These are phyloP conservation scores for Thyatira batis DNA, from an alignment of 2,888 invertebrate species.

Conservation along the genomic window DNA sequence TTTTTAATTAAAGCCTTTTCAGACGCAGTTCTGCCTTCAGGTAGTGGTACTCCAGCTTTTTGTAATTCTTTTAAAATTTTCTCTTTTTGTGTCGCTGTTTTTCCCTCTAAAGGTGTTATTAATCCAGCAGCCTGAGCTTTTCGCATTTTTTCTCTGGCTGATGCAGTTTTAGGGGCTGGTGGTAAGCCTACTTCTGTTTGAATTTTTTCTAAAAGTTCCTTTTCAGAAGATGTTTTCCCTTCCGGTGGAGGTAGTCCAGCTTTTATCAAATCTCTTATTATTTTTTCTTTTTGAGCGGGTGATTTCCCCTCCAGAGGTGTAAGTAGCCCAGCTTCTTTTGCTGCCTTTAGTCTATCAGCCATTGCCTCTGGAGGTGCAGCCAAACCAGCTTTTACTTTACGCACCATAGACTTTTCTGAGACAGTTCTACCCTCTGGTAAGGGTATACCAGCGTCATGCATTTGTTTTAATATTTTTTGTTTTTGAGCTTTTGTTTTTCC, in stretches of 20 bases:
- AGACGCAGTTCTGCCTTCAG: constrained; percentile 19
- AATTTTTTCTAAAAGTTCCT: constrained; percentile 15
- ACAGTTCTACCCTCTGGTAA: constrained; percentile 23
- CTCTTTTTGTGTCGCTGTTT: constrained; percentile 22
- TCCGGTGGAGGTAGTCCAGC: constrained; percentile 22
- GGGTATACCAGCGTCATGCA: constrained; percentile 14
- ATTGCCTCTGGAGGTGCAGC: constrained; percentile 27
- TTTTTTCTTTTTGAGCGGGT: no score
- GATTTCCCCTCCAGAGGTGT: constrained; percentile 19
- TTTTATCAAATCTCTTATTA: constrained; percentile 20
- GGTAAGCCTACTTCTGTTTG: constrained; percentile 18
- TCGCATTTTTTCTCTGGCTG: constrained; percentile 20
- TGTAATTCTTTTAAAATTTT: constrained; percentile 22
- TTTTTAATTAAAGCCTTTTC: constrained; percentile 15
- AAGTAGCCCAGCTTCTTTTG: constrained; percentile 20
- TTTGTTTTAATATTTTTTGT: constrained; percentile 13
- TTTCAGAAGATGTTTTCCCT: constrained; percentile 19
- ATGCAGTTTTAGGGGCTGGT: constrained; percentile 14
- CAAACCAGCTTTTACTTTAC: constrained; percentile 20
- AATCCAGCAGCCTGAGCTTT: constrained; percentile 26
- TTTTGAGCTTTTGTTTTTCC: constrained; percentile 25
- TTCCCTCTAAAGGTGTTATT: constrained; percentile 28
- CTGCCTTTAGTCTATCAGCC: constrained; percentile 12
- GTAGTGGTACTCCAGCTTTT: constrained; percentile 19
- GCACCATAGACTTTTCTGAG: constrained; percentile 17